Base-by-base conservation (phyloP, 2,888 invertebrate genomes). In the Hirtodrosophila alboralis region DNA sequence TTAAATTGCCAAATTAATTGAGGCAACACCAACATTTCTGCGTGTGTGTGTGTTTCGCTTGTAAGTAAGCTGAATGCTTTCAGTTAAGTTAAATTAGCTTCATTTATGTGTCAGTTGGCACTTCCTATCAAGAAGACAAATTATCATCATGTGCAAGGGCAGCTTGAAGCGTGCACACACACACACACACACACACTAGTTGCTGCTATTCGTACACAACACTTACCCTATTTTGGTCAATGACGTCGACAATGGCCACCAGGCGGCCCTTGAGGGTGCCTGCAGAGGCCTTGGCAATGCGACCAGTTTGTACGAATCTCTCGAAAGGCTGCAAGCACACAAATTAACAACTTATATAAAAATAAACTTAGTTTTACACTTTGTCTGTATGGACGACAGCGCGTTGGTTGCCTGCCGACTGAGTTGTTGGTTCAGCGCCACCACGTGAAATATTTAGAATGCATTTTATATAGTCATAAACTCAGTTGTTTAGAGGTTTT, bases 281-380 rank as follows among this genome's bases (percentile, higher is more conserved):
- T 89, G 96, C 95, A 61, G 97, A 95, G 85, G 99, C 95, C 91
- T 96, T 96, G 92, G 97, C 99, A 85, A 99, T 96, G 83, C 99
- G 96, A 92, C 99, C 99, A 74, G 98, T 95, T 92, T 99, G 96
- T 75, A 99, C 99, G 92, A 96, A 98, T 91, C 97, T 94, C 89
- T 95, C 93, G 93, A 97, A 97, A 89, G 96, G 95, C 97, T 95
- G 87, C 23, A 83, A 87, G 49, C 37, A 61, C 26, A 68, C 13
- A 33, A 33, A 26, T 23, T 6, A 44, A 34, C 34, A 36, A 37
- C 41, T 33, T 45, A 36, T 44, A 10, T 53, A 41, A 48, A 52
- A 26, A 51, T 31, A 34, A 43, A 31, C 56, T 38, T 7, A 30
- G 23, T 9, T 21, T 21, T 14, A 38, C 16, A 41, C 12, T 47